These are phyloP conservation scores for Nycticorax nycticorax DNA, from an alignment of 2,113 vertebrate species.

Conservation along the genomic window DNA sequence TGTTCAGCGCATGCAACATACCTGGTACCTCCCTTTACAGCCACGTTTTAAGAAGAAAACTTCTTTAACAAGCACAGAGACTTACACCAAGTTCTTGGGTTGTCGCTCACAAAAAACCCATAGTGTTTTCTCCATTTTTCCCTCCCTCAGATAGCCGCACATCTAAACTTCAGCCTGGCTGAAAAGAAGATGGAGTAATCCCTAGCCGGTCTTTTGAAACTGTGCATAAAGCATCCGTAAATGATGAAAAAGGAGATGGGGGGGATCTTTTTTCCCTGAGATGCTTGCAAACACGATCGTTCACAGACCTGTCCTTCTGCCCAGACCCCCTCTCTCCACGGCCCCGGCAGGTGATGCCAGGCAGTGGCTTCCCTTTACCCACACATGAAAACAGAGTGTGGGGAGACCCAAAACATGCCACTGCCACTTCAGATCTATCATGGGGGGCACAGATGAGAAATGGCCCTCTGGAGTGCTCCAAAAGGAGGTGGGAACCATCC, in stretches of 20 bases:
- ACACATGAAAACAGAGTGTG: not conserved
- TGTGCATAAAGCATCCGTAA: constrained; percentile 22
- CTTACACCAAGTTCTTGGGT: not conserved
- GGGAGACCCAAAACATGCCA: not conserved
- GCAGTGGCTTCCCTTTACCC: not conserved
- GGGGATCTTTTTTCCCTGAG: constrained; percentile 5
- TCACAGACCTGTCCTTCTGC: not conserved
- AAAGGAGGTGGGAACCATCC: not conserved
- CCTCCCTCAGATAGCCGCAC: not conserved
- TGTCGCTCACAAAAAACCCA: not conserved
- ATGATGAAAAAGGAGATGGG: constrained; percentile 52
- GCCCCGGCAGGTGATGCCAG: not conserved
- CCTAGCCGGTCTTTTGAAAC: constrained; percentile 45
- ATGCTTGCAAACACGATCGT: not conserved
- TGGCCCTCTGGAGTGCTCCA: not conserved
- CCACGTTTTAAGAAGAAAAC: not conserved
- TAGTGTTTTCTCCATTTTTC: not conserved
- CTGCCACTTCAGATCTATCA: not conserved
- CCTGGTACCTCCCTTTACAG: not conserved
- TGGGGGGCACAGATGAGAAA: not conserved
- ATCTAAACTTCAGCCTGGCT: constrained; percentile 20
- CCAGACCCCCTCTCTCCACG: not conserved
- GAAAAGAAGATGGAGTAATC: constrained; percentile 44
- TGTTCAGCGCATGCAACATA: not conserved
- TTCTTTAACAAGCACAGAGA: not conserved